A percentile compares a stretch with the other conserved stretches of the same genome.
Conservation (phyloP, 1,140 invertebrate genomes). For the Adelges cooleyi region DNA sequence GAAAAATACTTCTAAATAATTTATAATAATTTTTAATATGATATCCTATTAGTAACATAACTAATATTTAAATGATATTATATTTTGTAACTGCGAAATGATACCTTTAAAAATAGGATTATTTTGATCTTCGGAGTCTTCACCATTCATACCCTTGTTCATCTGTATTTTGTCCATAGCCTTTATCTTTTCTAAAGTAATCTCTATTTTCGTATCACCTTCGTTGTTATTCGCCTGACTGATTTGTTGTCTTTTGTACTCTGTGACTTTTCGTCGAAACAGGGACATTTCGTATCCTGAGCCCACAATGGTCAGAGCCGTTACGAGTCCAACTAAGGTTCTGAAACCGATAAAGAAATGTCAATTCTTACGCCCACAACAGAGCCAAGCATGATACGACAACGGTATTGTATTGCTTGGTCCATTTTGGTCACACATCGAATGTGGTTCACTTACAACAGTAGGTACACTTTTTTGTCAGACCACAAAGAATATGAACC, state of each 20-base stretch:
- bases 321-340: constrained; percentile 39
- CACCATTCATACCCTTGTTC: not conserved
- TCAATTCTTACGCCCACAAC: too few relatives aligned
- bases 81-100: too few relatives aligned
- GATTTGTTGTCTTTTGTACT: constrained; percentile 32
- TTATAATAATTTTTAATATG: too few relatives aligned
- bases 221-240: constrained; percentile 36
- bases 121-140: not conserved
- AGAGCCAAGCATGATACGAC: too few relatives aligned
- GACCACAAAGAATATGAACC: constrained; percentile 51
- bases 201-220: constrained; percentile 33
- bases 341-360: constrained; percentile 39
- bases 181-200: constrained; percentile 22
- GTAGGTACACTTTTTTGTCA: constrained; percentile 58
- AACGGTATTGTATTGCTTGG: not conserved
- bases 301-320: constrained; percentile 47
- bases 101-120: constrained; percentile 10
- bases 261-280: constrained; percentile 33
- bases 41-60: too few relatives aligned
- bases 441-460: constrained; percentile 52
- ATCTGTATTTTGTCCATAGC: constrained; percentile 14
- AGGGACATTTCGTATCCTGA: constrained; percentile 44
- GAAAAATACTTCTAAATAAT: too few relatives aligned
- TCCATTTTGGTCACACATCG: too few relatives aligned
- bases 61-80: too few relatives aligned